Evolutionary conservation across 2,113 vertebrate genomes (phyloP).

Genomic region (Hassar affinis): DNA sequence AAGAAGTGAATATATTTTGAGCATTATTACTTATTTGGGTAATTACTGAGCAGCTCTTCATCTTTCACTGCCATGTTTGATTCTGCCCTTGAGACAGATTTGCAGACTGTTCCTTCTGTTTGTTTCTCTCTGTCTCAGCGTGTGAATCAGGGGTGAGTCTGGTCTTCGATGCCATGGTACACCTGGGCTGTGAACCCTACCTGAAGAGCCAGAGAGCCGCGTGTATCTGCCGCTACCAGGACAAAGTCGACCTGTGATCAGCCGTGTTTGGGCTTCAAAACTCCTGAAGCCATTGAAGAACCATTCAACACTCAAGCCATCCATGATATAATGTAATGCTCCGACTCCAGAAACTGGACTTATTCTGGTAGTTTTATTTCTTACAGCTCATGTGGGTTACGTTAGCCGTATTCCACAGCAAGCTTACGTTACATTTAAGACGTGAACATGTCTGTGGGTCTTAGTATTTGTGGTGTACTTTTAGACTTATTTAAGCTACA

Average conservation of each 20-base stretch:
- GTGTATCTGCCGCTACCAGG: conserved; percentile 83
- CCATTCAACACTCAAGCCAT: neutral
- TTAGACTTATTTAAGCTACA: no score
- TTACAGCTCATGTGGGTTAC: no score
- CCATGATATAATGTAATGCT: neutral
- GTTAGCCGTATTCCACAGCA: no score
- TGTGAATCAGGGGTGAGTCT: conserved; percentile 88
- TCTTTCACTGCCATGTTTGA: neutral
- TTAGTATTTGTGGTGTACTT: neutral
- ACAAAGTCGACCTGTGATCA: conserved; percentile 83
- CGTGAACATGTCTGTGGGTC: neutral
- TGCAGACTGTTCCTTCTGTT: neutral
- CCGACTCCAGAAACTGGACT: no score
- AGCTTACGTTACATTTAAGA: neutral
- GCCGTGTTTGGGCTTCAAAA: neutral
- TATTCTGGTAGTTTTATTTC: no score
- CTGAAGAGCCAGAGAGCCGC: conserved; percentile 91
- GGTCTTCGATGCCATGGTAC: conserved; percentile 89
- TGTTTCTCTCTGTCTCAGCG: conserved; percentile 66
- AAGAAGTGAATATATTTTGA: neutral
- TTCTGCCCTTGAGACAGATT: neutral
- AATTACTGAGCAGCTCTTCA: no score
- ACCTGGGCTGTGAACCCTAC: conserved; percentile 93
- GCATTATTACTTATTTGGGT: no score
- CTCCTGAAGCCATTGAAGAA: neutral